Conservation (phyloP, 2,797 vertebrate species). For the Lepus oiostolus region DNA sequence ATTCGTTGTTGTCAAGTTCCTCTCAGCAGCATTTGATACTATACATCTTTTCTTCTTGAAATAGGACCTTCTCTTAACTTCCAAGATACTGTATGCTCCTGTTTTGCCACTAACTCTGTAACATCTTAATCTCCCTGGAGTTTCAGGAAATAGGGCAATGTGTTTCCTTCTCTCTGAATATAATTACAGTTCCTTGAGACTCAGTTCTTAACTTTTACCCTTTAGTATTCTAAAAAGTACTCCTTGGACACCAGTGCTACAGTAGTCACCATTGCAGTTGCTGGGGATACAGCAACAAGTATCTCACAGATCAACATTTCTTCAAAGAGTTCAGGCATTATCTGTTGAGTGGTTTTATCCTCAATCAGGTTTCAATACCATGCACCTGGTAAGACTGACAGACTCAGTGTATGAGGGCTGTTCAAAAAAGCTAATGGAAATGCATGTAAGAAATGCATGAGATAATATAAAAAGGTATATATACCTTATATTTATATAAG, state of each 20-base stretch:
- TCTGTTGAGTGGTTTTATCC: background rate
- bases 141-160: fast-evolving
- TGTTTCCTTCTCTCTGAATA: background rate
- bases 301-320: background rate
- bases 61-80: background rate
- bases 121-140: background rate
- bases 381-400: background rate
- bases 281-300: background rate
- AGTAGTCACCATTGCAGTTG: background rate
- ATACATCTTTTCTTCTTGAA: background rate
- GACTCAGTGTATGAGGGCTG: no score
- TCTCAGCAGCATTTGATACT: background rate
- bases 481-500: no score
- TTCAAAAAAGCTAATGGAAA: no score
- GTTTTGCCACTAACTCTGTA: background rate
- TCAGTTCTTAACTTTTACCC: background rate
- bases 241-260: background rate
- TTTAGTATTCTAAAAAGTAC: background rate
- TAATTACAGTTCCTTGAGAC: background rate
- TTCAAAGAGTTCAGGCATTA: background rate
- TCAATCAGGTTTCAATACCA: background rate
- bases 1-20: background rate
- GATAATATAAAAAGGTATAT: no score
- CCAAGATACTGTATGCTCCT: background rate
- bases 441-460: no score